phyloP scores from a whole-genome alignment of 2,888 invertebrate genomes.

The Osmoderma eremita region DNA sequence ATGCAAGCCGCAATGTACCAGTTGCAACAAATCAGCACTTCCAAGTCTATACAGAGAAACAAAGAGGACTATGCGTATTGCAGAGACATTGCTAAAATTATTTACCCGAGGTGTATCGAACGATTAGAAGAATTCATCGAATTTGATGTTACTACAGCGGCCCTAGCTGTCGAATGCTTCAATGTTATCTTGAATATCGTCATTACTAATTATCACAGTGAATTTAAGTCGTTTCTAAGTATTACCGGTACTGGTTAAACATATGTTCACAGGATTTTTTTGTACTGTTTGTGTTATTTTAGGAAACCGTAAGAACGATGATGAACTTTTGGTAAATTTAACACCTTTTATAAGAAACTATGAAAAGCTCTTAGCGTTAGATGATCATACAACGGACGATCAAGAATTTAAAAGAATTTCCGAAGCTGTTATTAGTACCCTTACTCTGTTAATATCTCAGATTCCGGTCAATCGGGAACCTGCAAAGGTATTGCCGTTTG shows the following conservation, averaged over 20 bases:
- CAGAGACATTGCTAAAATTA: constrained; percentile 59
- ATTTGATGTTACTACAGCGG: constrained; percentile 68
- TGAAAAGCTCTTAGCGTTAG: constrained; percentile 57
- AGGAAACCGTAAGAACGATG: constrained; percentile 47
- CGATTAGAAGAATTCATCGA: constrained; percentile 68
- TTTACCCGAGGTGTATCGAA: constrained; percentile 63
- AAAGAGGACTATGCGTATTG: constrained; percentile 56
- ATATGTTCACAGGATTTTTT: neutral
- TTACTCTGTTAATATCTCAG: constrained; percentile 52
- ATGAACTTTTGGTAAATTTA: constrained; percentile 48
- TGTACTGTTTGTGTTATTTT: constrained; percentile 39
- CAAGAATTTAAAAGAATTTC: constrained; percentile 58
- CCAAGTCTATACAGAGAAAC: constrained; percentile 57
- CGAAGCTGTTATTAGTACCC: constrained; percentile 54
- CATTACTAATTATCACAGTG: constrained; percentile 57
- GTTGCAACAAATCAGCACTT: constrained; percentile 59
- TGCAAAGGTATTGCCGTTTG: constrained; percentile 53
- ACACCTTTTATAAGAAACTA: constrained; percentile 54
- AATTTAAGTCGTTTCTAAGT: constrained; percentile 62
- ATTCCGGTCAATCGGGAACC: constrained; percentile 50
- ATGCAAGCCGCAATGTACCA: constrained; percentile 63
- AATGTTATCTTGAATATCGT: constrained; percentile 62
- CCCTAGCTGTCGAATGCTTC: constrained; percentile 71
- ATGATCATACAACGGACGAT: constrained; percentile 57
- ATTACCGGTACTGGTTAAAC: constrained; percentile 60